A percentile compares a stretch with the other conserved stretches of the same genome.
These are phyloP conservation scores for Nemopilema nomurai DNA, from an alignment of 30 jellyfish, hydroid and myxozoan genomes.

Conservation along the genomic window DNA sequence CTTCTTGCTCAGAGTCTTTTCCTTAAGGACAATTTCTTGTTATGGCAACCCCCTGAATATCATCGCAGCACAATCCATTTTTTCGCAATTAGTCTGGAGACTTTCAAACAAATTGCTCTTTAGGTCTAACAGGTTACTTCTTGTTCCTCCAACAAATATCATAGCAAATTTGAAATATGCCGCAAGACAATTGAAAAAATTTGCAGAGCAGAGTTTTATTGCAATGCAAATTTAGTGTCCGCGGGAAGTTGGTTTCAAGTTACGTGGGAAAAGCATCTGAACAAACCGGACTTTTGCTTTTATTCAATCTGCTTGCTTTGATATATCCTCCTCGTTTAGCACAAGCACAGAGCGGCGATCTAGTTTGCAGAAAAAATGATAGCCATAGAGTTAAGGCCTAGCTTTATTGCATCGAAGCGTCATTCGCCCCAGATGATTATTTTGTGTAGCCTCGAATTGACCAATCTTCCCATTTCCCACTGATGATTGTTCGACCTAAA, in stretches of 20 bases:
- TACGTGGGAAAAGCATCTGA: slow-evolving; percentile 6
- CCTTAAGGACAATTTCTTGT: no score
- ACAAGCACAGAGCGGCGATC: no score
- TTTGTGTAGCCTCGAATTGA: no score
- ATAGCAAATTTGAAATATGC: neutral
- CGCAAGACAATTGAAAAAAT: neutral
- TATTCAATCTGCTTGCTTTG: neutral
- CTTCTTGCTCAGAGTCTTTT: no score
- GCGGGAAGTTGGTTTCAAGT: neutral
- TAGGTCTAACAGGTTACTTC: slow-evolving; percentile 27
- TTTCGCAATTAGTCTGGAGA: neutral
- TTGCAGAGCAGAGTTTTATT: neutral
- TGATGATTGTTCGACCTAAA: no score
- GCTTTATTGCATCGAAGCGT: no score
- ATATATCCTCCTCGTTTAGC: neutral
- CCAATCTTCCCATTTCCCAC: no score
- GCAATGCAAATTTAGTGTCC: neutral
- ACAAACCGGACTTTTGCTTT: neutral
- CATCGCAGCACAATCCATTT: no score
- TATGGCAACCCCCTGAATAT: slow-evolving; percentile 23
- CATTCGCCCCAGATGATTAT: no score
- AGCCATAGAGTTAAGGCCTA: no score
- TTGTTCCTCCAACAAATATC: slow-evolving; percentile 2
- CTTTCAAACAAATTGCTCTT: neutral
- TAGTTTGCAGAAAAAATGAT: no score